Conservation (phyloP, 2,888 invertebrate genomes). For the Gastracanthus pulcherrimus region DNA sequence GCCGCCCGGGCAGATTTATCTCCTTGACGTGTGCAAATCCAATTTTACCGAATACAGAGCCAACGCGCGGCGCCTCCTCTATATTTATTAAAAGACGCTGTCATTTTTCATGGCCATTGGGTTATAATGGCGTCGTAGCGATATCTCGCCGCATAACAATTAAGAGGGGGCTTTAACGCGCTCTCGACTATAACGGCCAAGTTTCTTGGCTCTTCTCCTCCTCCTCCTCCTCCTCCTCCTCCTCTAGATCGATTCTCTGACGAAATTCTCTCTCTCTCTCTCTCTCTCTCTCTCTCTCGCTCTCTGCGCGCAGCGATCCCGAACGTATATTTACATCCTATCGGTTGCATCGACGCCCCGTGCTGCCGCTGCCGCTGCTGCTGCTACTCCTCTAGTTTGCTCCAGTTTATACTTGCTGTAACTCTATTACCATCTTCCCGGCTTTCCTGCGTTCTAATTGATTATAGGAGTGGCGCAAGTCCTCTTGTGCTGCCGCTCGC, state of each 20-base stretch:
- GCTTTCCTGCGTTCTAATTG: constrained; percentile 70
- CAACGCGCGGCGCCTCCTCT: no score
- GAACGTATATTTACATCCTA: constrained; percentile 43
- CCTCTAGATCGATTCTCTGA: neutral
- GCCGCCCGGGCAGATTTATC: constrained; percentile 63
- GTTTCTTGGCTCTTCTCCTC: neutral
- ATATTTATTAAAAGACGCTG: neutral
- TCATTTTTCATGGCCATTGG: constrained; percentile 1
- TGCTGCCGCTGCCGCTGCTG: neutral
- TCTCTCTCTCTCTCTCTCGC: no score
- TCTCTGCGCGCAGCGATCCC: no score
- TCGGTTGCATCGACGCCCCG: constrained; percentile 45
- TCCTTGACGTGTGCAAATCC: constrained; percentile 60
- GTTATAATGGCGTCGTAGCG: no score
- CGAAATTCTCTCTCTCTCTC: no score
- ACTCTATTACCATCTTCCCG: constrained; percentile 71
- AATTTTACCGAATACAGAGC: constrained; percentile 61
- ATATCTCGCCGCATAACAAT: constrained; percentile 6
- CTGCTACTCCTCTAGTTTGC: constrained; percentile 63
- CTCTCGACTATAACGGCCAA: neutral
- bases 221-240: neutral
- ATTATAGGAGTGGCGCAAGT: constrained; percentile 69
- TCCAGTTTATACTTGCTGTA: constrained; percentile 69
- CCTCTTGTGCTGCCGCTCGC: constrained; percentile 28
- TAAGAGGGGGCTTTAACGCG: neutral